Evolutionary conservation across 2,113 vertebrate species (phyloP).

Genomic region (Mus pahari): DNA sequence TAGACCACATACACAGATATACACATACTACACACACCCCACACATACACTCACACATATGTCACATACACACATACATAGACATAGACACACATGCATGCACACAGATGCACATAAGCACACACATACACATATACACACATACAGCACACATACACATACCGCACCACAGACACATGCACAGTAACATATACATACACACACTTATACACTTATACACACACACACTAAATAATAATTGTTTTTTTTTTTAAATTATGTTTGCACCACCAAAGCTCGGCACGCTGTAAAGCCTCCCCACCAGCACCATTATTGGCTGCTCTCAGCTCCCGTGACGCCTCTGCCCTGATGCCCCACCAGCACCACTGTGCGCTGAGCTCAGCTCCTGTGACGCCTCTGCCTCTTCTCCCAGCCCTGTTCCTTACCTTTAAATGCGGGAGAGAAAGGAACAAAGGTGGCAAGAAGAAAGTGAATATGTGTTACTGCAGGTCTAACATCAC

Average conservation of each 20-base stretch:
- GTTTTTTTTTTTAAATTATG: neutral
- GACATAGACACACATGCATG: neutral
- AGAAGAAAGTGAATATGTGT: neutral
- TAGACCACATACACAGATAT: neutral
- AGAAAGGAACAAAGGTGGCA: neutral
- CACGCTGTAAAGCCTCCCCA: neutral
- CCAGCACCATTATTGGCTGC: neutral
- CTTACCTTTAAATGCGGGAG: neutral
- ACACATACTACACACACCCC: too few species aligned
- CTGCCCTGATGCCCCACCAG: neutral
- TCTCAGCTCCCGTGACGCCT: too few species aligned
- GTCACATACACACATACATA: neutral
- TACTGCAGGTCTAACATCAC: neutral
- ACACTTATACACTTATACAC: too few species aligned
- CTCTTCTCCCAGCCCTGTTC: too few species aligned
- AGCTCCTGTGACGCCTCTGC: neutral
- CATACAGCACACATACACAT: neutral
- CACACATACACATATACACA: neutral
- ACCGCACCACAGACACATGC: neutral
- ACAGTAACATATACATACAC: too few species aligned
- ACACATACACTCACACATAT: neutral
- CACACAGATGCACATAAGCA: neutral
- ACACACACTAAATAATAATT: neutral
- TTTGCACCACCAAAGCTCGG: neutral
- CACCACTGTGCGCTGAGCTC: neutral